Conservation (phyloP, 2,888 invertebrate species). For the Belgica antarctica region DNA sequence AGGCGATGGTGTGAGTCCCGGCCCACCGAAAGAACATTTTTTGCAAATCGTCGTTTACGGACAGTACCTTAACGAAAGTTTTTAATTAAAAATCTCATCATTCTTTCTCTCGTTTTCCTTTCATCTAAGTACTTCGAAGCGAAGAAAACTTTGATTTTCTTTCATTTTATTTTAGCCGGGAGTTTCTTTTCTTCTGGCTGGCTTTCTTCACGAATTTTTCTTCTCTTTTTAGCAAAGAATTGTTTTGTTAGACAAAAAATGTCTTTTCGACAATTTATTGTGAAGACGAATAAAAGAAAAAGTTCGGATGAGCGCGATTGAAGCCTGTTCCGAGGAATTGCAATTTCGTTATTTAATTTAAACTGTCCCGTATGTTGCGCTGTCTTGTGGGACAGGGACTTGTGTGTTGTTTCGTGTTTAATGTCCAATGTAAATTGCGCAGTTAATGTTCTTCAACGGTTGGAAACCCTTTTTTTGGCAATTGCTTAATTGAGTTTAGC, state of each 20-base stretch:
- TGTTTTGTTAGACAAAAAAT: conserved; percentile 4
- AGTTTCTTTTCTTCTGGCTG: background rate
- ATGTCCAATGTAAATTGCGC: too few species aligned
- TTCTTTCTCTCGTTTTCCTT: conserved; percentile 32
- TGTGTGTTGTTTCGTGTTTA: too few species aligned
- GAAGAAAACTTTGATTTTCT: conserved; percentile 17
- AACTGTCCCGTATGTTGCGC: background rate
- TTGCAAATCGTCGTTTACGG: background rate
- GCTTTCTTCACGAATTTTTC: background rate
- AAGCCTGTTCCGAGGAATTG: background rate
- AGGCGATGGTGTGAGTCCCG: background rate
- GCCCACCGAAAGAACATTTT: conserved; percentile 10
- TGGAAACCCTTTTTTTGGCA: too few species aligned
- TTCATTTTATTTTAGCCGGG: conserved; percentile 4
- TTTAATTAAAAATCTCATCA: conserved; percentile 44
- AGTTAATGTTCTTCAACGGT: too few species aligned
- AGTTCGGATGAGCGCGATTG: background rate
- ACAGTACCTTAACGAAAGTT: conserved; percentile 17
- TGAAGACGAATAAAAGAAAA: background rate
- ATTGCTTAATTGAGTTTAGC: too few species aligned
- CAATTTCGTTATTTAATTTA: conserved; percentile 3
- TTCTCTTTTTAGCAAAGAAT: conserved; percentile 20
- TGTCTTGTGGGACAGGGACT: too few species aligned
- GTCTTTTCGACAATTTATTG: background rate
- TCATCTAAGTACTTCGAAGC: background rate